Evolutionary conservation across 2,113 vertebrate species (phyloP).

Genomic region (Aythya baeri): DNA sequence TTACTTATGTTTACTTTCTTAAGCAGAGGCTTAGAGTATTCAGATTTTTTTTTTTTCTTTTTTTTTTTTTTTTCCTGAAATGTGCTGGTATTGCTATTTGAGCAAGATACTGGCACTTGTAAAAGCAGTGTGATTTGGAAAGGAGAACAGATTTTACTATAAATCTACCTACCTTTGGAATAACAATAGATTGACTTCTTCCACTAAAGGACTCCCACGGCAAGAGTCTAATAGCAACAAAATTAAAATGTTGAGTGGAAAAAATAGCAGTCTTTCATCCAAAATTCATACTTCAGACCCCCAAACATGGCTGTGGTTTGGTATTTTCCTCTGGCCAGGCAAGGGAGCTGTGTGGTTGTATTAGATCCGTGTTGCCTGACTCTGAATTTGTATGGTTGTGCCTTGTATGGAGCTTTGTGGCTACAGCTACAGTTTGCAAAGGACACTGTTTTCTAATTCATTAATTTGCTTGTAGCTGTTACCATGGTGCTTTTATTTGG

Average conservation of each 20-base stretch:
- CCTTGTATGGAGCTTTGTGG: constrained; percentile 35
- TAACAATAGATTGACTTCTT: not conserved
- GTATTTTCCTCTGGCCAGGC: not conserved
- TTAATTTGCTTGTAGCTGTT: constrained; percentile 63
- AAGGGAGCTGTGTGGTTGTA: not conserved
- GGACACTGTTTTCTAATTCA: constrained; percentile 53
- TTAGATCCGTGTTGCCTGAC: not conserved
- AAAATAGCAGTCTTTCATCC: not conserved
- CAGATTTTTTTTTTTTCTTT: not conserved
- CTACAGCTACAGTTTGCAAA: constrained; percentile 18
- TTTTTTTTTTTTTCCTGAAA: not conserved
- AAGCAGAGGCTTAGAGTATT: not conserved
- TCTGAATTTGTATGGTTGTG: not conserved
- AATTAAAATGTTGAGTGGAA: not conserved
- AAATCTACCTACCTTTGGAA: not conserved
- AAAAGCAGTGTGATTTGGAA: not conserved
- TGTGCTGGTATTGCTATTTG: not conserved
- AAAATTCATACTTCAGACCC: not conserved
- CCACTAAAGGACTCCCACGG: not conserved
- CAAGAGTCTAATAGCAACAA: not conserved
- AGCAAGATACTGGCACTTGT: not conserved
- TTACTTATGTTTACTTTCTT: not conserved
- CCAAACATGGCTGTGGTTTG: not conserved
- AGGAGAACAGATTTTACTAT: not conserved
- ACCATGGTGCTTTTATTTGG: constrained; percentile 57